phyloP scores from a whole-genome alignment of 2,113 vertebrate species.

The Grammomys surdaster region DNA sequence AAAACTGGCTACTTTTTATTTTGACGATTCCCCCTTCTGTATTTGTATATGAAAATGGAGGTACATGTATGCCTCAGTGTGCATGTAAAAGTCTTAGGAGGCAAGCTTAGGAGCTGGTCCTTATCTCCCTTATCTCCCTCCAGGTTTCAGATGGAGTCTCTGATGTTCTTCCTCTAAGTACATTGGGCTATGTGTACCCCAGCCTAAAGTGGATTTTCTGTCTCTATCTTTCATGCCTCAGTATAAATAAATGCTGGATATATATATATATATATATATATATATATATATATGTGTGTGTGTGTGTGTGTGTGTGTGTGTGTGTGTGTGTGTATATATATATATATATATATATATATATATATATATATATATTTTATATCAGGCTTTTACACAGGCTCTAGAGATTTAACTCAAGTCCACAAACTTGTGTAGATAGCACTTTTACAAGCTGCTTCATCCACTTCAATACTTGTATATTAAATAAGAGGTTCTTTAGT shows the following conservation, averaged over 20 bases:
- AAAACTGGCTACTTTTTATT: neutral
- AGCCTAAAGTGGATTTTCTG: neutral
- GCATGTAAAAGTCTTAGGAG: too few relatives aligned
- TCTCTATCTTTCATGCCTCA: too few relatives aligned
- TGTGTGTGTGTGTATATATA: too few relatives aligned
- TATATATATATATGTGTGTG: too few relatives aligned
- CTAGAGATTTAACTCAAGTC: neutral
- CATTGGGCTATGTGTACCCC: neutral
- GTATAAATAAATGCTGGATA: neutral
- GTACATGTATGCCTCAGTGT: neutral
- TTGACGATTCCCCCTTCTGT: neutral
- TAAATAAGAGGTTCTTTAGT: conserved; percentile 12
- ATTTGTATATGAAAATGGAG: neutral
- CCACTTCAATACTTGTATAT: neutral
- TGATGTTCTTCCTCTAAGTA: neutral
- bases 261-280: neutral
- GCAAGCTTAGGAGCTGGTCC: neutral
- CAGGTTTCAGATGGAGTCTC: neutral
- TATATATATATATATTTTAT: too few relatives aligned
- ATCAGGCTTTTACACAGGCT: neutral
- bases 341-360: too few relatives aligned
- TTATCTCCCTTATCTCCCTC: neutral
- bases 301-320: too few relatives aligned
- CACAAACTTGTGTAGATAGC: neutral
- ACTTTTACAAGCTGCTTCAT: neutral